Conservation (phyloP, 2,797 vertebrate species). For the Botia kubotai region DNA sequence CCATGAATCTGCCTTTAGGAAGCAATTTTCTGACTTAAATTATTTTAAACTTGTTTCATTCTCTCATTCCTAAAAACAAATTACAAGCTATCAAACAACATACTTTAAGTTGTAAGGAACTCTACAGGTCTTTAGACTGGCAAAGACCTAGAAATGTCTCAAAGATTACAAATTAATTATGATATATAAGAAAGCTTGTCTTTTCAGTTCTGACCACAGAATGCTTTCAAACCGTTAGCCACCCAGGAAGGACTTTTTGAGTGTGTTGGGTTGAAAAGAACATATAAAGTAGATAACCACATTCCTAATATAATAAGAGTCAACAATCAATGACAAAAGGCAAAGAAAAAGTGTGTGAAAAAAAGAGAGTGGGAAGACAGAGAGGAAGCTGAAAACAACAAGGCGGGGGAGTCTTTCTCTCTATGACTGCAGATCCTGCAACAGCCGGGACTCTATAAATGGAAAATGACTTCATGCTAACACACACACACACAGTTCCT, state of each 20-base stretch:
- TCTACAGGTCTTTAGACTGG: not conserved
- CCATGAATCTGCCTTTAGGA: constrained; percentile 17
- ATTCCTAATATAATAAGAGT: not conserved
- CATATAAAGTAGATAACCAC: not conserved
- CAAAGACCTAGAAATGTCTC: not conserved
- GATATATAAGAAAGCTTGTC: too few relatives aligned
- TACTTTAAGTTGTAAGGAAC: not conserved
- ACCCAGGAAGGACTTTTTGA: not conserved
- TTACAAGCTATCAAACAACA: constrained; percentile 16
- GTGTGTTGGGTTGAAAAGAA: not conserved
- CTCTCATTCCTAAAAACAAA: constrained; percentile 10
- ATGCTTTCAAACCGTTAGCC: constrained; percentile 17
- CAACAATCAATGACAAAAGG: constrained; percentile 29
- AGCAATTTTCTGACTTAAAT: constrained; percentile 24
- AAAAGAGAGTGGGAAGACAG: constrained; percentile 23
- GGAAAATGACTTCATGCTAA: constrained; percentile 80
- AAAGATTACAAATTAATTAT: too few relatives aligned
- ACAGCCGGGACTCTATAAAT: constrained; percentile 77
- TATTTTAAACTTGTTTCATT: constrained; percentile 30
- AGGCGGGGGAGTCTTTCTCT: constrained; percentile 52
- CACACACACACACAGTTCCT: constrained; percentile 66
- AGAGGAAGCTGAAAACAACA: constrained; percentile 50
- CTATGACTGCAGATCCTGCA: constrained; percentile 61
- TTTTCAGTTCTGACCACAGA: not conserved
- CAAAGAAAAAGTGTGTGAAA: not conserved